Conservation (phyloP, 2,888 invertebrate species). For the Tiliacea aurago region DNA sequence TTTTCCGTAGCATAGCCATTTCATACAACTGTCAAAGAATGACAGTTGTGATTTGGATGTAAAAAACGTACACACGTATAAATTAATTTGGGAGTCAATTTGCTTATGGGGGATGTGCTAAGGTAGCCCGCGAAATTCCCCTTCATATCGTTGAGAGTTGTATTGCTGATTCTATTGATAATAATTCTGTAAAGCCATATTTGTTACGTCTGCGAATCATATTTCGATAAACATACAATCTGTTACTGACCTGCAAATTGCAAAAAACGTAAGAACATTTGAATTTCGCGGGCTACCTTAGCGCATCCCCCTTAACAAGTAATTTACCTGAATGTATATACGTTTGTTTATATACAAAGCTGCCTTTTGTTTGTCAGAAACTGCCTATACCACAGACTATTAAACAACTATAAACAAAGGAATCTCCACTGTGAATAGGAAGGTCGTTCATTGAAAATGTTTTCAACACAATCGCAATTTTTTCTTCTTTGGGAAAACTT, state of each 20-base stretch:
- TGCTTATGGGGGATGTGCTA: too few relatives aligned
- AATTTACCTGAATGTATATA: not conserved
- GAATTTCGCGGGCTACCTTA: too few relatives aligned
- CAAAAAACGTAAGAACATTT: too few relatives aligned
- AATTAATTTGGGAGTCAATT: not conserved
- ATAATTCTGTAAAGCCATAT: too few relatives aligned
- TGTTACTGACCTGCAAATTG: too few relatives aligned
- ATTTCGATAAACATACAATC: too few relatives aligned
- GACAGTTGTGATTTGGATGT: not conserved
- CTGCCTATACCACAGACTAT: slow-evolving; percentile 29
- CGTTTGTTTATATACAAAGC: slow-evolving; percentile 26
- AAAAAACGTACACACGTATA: not conserved
- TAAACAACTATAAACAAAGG: slow-evolving; percentile 63
- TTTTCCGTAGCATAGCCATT: not conserved
- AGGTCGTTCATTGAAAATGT: slow-evolving; percentile 69
- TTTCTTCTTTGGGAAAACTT: slow-evolving; percentile 74
- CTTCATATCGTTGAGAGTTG: too few relatives aligned
- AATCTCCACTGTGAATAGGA: slow-evolving; percentile 62
- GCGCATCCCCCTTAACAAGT: not conserved
- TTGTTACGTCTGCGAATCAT: too few relatives aligned
- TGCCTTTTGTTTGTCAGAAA: not conserved
- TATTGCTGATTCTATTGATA: too few relatives aligned
- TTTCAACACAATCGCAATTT: slow-evolving; percentile 74
- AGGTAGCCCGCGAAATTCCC: too few relatives aligned
- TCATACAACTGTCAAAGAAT: not conserved